Evolutionary conservation across 2,797 vertebrate genomes (phyloP), one percentile per base, ranked within the genome.

Genomic region (Cyclura pinguis): DNA sequence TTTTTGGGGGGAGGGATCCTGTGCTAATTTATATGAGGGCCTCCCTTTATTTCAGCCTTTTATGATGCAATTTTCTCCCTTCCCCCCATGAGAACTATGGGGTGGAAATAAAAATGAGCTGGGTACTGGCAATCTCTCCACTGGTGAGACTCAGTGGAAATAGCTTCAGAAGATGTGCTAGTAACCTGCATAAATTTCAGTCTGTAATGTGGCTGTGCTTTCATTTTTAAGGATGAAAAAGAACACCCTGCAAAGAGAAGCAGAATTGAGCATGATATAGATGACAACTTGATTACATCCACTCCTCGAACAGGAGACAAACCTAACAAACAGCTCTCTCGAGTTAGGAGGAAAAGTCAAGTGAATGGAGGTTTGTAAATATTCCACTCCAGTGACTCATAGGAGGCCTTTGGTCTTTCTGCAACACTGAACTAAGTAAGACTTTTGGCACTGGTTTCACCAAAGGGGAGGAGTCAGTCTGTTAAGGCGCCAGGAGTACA

Each of bases 271-370:
- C 98, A 98, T 92, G 98, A 99, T 86, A 98, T 98, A 87, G 98
- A 99, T 94, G 98, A 98, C 96, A 98, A 98, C 97, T 93, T 99
- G 96, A 99, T 99, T 95, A 98, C 98, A 92, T 99, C 99, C 91
- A 98, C 98, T 3, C 97, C 98, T 50, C 97, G 97, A 32, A 93
- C 97, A 27, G 97, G 98, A 93, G 98, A 98, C 89, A 97, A 97
- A 92, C 97, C 98, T 74, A 97, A 97, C 89, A 98, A 98, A 94
- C 97, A 97, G 95, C 96, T 98, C 90, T 96, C 98, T 85, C 97
- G 98, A 91, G 98, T 98, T 86, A 97, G 98, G 92, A 97, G 98
- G 97, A 99, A 98, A 98, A 98, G 98, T 95, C 98, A 98, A 59
- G 93, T 98, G 88, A 99, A 99, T 95, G 98, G 98, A 97, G 98